Base-by-base conservation (phyloP, 53 echinoderm and acorn worm genomes). In the Crossaster papposus region DNA sequence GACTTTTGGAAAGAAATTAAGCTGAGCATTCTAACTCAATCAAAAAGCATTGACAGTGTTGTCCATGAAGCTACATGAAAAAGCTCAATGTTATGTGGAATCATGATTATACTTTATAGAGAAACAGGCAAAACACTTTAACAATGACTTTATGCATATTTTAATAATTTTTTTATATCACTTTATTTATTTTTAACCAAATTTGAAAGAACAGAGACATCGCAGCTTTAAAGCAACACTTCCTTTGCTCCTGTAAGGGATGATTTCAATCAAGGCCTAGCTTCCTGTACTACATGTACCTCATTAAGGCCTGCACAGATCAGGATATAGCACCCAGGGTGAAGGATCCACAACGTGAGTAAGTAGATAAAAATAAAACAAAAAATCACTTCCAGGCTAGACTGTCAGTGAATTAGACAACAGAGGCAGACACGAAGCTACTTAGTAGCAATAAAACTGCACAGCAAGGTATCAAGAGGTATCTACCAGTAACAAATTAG, bases 291-390 rank as follows among this genome's bases (percentile, higher is more conserved):
- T 44, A 8, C 20, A 38, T 35, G 31, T 58, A 51, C 80, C 64
- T 64, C 24, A 29, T 29, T 65, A 10, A 81, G 81, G 81, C 81
- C 81, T 24, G 18, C 14, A 85, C 52, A 29, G 32, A 51, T 53
- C 30, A 33, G 72, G 72, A 72, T 23, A 28, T 23, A 38, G 36
- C 28, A 36, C 58, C 30, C 85, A 85, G 72, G 85, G 85, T 73
- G 85, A 85, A 73, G 85, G 85, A 29, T 71, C 68, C 32, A 51
- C 73, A 73, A 85, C 73, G 85, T 83, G 83, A 70, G 71, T 52
- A 22, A 68, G 23, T 23, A n/a, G 82, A 82, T 82, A 68, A 37
- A 32, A 64, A 65, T 32, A 65, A n/a, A 51, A 81, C 31, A 64
- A n/a, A 82, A n/a, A 34, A n/a, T 20, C 44, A 82, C 65, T 70